phyloP scores from a whole-genome alignment of 2,888 invertebrate genomes.

The Lasioglossum vierecki region DNA sequence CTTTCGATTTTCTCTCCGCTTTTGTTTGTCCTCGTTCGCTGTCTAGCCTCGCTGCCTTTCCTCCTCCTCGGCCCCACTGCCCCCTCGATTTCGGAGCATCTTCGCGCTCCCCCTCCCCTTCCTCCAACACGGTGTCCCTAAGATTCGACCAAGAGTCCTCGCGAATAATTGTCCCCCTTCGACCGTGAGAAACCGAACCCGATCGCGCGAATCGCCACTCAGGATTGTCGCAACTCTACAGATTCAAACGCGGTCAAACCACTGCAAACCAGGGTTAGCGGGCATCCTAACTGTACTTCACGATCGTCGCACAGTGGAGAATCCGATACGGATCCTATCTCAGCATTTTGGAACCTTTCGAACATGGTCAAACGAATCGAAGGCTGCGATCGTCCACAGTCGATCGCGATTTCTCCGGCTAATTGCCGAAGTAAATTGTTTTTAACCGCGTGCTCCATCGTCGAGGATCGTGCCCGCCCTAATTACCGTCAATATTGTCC shows the following conservation, averaged over 20 bases:
- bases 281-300: background rate
- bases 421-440: conserved; percentile 25
- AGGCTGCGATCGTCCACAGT: too few relatives aligned
- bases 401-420: background rate
- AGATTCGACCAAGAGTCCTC: background rate
- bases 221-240: background rate
- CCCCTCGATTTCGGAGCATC: conserved; percentile 14
- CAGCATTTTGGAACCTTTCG: background rate
- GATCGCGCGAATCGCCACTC: background rate
- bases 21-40: conserved; percentile 44
- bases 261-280: background rate
- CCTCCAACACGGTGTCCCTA: background rate
- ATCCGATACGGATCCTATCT: background rate
- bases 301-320: background rate
- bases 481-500: conserved; percentile 28
- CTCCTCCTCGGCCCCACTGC: background rate
- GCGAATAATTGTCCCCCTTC: conserved; percentile 3
- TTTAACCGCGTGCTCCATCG: conserved; percentile 7
- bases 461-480: conserved; percentile 12
- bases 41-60: conserved; percentile 26
- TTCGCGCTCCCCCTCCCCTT: background rate
- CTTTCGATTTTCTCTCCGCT: conserved; percentile 51
- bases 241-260: background rate
- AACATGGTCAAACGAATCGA: too few relatives aligned
- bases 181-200: background rate